These are phyloP conservation scores for Phoxinus dragarum DNA, from an alignment of 2,797 vertebrate species.

Conservation along the genomic window DNA sequence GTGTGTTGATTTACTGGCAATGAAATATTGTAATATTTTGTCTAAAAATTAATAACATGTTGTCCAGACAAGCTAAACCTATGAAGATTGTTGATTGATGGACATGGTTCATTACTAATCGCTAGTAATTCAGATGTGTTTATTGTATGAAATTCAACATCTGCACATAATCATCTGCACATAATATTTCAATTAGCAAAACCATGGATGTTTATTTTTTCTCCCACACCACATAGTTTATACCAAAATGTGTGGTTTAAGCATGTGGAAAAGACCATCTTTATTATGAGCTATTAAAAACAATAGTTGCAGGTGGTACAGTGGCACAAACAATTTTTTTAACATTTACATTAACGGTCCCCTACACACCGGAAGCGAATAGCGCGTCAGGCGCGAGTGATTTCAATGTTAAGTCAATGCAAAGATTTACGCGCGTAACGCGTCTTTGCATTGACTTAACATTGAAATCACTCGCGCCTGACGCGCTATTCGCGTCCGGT, in stretches of 20 bases:
- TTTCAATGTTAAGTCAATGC: too few relatives aligned
- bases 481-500: too few relatives aligned
- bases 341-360: neutral
- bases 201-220: neutral
- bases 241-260: neutral
- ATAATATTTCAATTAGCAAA: neutral
- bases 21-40: neutral
- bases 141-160: slow-evolving; percentile 10
- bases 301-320: neutral
- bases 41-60: neutral
- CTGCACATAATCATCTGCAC: slow-evolving; percentile 16
- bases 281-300: neutral
- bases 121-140: neutral
- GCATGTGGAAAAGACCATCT: neutral
- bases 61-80: neutral
- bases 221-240: neutral
- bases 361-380: too few relatives aligned
- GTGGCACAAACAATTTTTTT: neutral
- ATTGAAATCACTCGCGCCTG: too few relatives aligned
- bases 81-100: slow-evolving; percentile 9
- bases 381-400: too few relatives aligned
- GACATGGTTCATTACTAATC: neutral
- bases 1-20: neutral
- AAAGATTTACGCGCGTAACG: too few relatives aligned
- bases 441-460: too few relatives aligned